These are phyloP conservation scores for Yponomeuta cagnagella DNA, from an alignment of 2,888 invertebrate genomes.

Conservation along the genomic window DNA sequence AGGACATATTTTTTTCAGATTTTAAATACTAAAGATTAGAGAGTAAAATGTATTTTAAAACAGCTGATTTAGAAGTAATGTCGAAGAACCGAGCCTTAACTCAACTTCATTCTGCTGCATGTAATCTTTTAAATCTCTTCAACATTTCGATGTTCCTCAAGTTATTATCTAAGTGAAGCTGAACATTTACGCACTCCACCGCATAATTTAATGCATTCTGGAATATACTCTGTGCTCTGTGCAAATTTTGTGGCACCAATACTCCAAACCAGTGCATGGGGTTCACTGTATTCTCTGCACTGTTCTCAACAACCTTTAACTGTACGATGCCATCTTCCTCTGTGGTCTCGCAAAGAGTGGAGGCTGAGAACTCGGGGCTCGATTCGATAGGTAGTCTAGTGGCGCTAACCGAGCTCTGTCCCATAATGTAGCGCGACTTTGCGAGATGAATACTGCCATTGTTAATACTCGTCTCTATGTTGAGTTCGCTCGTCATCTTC, in stretches of 20 bases:
- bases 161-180: constrained; percentile 72
- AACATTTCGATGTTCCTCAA: constrained; percentile 43
- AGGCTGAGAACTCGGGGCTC: constrained; percentile 63
- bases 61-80: too few relatives aligned
- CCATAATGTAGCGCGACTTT: constrained; percentile 85
- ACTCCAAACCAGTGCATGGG: constrained; percentile 93
- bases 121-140: constrained; percentile 33
- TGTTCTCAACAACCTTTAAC: constrained; percentile 49
- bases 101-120: background rate
- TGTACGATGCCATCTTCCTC: constrained; percentile 61
- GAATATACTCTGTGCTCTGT: constrained; percentile 84
- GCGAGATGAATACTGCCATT: constrained; percentile 84
- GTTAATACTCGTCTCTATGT: constrained; percentile 81
- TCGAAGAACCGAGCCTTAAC: too few relatives aligned
- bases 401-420: constrained; percentile 81
- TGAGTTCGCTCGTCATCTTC: constrained; percentile 79
- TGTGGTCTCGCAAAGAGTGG: constrained; percentile 46
- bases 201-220: constrained; percentile 80
- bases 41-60: too few relatives aligned
- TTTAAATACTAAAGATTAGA: too few relatives aligned
- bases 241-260: constrained; percentile 86
- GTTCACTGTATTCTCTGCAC: constrained; percentile 60
- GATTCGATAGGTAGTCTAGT: constrained; percentile 83
- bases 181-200: constrained; percentile 82
- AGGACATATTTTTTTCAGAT: too few relatives aligned